Evolutionary conservation across 2,888 invertebrate species (phyloP).

Genomic region (Lasioglossum villosulum): DNA sequence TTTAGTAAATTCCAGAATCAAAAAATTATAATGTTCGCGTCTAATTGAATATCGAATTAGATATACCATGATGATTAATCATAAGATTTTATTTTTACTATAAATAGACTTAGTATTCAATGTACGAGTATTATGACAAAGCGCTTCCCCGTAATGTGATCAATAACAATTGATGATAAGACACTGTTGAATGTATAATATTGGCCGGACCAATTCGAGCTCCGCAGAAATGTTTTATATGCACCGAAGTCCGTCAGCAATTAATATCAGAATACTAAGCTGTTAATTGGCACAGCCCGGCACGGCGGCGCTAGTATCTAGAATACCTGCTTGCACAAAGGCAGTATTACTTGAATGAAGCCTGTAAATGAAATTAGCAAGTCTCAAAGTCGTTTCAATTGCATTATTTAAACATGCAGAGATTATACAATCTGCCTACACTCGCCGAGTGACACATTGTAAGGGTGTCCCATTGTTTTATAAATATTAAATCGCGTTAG

Average conservation of each 20-base stretch:
- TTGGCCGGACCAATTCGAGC: not conserved
- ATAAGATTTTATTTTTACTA: not conserved
- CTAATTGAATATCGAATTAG: not conserved
- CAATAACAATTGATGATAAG: not conserved
- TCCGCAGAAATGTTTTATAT: not conserved
- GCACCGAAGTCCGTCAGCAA: constrained; percentile 7
- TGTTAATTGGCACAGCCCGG: not conserved
- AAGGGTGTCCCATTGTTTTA: not conserved
- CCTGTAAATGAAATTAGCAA: constrained; percentile 9
- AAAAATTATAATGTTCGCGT: not conserved
- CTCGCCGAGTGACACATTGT: not conserved
- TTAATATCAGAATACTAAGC: constrained; percentile 9
- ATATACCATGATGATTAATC: not conserved
- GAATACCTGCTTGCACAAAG: constrained; percentile 3
- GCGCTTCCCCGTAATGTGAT: not conserved
- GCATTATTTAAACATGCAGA: constrained; percentile 9
- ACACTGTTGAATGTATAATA: not conserved
- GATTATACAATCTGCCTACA: not conserved
- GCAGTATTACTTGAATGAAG: constrained; percentile 13
- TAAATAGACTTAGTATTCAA: not conserved
- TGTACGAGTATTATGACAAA: not conserved
- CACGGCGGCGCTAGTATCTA: not conserved
- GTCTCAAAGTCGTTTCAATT: constrained; percentile 14
- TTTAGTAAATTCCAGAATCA: not conserved
- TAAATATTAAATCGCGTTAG: not conserved